Evolutionary conservation across 2,888 invertebrate genomes (phyloP), one percentile per base, ranked within the genome.

Genomic region (Netelia inedita): DNA sequence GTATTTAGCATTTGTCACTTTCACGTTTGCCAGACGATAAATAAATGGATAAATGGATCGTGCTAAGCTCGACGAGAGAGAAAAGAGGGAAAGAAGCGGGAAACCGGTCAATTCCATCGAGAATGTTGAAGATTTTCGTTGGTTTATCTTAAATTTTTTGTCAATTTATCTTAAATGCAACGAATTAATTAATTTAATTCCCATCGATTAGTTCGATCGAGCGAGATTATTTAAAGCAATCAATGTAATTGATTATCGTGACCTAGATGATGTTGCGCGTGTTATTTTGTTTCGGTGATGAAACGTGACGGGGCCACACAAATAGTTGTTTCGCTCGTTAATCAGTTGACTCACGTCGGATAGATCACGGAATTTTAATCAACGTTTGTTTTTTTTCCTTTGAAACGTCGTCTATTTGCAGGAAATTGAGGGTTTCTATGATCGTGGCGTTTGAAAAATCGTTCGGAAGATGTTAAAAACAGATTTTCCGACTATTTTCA

Each of bases 1-100:
- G 63, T 84, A 84, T 80, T 84, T 78, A 78, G 76, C 80, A 84
- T 84, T 84, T 76, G 83, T 76, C 84, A 75, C 84, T 81, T 81
- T 84, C 76, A 72, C 21, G 66, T 75, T 75, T 53, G 35, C 78
- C 76, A 68, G 19, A 19, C 69, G 68, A 84, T 76, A 69, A 73
- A 81, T 73, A 78, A 76, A 81, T 46, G n/a, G 46, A 23, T 59
- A 46, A 66, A 79, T 43, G 53, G 63, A 66, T 66, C 35, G 55
- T 23, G 28, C 11, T 8, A 19, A 11, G 46, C 14, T 21, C 71
- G 53, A 21, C 59, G 78, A 50, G 16, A 53, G 35, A 55, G 9
- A 66, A 35, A 8, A 28, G 35, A 5, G 43, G 1, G 10, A n/a
- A 63, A 63, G 65, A 46, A 46, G 16, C 14, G 43, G 21, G 6